These are phyloP conservation scores for Vultur gryphus DNA, from an alignment of 2,797 vertebrate genomes.

Conservation along the genomic window DNA sequence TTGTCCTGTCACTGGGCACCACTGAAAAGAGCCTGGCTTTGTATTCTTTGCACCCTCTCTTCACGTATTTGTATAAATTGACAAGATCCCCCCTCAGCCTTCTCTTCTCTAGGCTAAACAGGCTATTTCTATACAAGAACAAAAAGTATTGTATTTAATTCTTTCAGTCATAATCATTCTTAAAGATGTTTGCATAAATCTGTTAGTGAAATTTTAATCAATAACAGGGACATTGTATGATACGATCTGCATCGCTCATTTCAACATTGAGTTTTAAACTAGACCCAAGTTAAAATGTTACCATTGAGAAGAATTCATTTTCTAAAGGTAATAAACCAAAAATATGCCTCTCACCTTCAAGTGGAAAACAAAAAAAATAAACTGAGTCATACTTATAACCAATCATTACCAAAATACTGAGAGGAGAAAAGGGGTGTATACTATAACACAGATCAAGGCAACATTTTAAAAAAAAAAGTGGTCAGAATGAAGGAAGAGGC, in stretches of 20 bases:
- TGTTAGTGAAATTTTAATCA: neutral
- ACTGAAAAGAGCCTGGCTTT: neutral
- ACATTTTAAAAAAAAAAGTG: no score
- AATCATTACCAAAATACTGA: neutral
- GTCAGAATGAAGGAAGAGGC: neutral
- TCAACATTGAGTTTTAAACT: neutral
- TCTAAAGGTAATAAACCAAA: neutral
- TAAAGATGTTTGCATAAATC: neutral
- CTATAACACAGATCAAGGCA: neutral
- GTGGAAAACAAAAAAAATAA: neutral
- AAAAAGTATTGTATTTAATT: neutral
- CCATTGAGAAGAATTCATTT: neutral
- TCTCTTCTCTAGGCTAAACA: neutral
- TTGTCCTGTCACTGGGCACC: neutral
- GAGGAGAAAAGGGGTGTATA: neutral
- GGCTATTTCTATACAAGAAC: neutral
- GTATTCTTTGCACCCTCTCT: neutral
- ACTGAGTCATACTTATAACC: neutral
- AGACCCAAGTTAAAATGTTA: neutral
- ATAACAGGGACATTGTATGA: neutral
- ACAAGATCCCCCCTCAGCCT: rapidly evolving
- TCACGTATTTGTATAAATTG: neutral
- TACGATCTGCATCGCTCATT: neutral
- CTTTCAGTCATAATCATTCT: neutral
- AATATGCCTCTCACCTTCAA: neutral